Conservation (phyloP, 2,797 vertebrate genomes). For the Bradypus variegatus region DNA sequence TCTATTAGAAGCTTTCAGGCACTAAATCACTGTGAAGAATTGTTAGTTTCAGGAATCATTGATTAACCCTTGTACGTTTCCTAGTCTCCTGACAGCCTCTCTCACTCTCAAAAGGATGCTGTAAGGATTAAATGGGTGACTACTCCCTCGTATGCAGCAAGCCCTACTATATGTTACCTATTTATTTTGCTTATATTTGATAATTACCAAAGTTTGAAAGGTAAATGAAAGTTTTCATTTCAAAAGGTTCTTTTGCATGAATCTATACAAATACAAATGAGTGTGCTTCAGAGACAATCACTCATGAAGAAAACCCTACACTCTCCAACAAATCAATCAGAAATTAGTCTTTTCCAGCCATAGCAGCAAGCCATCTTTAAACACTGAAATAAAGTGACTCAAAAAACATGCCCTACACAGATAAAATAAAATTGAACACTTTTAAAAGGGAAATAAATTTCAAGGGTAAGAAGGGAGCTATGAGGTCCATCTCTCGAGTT, state of each 20-base stretch:
- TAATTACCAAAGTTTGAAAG: not conserved
- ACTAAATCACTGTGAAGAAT: not conserved
- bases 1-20: not conserved
- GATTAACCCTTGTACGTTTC: not conserved
- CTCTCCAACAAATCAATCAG: not conserved
- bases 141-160: not conserved
- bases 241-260: not conserved
- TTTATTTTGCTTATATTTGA: not conserved
- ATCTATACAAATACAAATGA: not conserved
- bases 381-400: not conserved
- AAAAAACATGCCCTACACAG: not conserved
- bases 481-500: not conserved
- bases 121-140: not conserved
- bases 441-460: not conserved
- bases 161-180: not conserved
- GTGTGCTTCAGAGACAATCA: not conserved
- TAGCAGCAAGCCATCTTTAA: not conserved
- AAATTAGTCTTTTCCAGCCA: not conserved
- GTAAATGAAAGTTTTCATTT: not conserved
- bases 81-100: not conserved
- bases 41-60: slow-evolving; percentile 11
- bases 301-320: not conserved
- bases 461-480: not conserved
- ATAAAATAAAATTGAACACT: not conserved
- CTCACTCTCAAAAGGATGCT: not conserved